Conservation (phyloP, 2,113 vertebrate genomes). For the Thamnophis sirtalis region DNA sequence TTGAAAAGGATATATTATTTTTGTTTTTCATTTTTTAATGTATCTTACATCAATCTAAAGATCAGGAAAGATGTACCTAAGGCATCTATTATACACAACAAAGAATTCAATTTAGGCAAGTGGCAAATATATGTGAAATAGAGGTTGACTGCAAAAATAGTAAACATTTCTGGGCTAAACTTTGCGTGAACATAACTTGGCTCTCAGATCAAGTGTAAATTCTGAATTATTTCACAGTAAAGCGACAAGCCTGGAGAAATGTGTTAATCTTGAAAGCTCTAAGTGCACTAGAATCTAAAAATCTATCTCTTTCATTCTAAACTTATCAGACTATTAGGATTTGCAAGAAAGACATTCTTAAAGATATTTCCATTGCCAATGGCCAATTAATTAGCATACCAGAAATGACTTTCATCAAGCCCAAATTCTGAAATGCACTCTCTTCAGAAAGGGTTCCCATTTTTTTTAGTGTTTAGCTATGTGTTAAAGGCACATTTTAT, state of each 20-base stretch:
- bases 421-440: background rate
- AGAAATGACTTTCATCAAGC: background rate
- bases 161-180: background rate
- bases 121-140: background rate
- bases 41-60: background rate
- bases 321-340: background rate
- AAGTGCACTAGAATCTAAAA: background rate
- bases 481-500: background rate
- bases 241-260: background rate
- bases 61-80: background rate
- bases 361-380: background rate
- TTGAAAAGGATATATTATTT: background rate
- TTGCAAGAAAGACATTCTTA: background rate
- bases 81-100: background rate
- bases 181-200: background rate
- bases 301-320: background rate
- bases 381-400: background rate
- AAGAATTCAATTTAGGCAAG: background rate
- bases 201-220: background rate
- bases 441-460: background rate
- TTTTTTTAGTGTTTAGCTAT: background rate
- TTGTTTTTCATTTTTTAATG: background rate
- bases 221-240: background rate
- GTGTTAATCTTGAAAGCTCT: background rate
- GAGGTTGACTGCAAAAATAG: background rate